A percentile compares a stretch with the other conserved stretches of the same genome.
phyloP scores from a whole-genome alignment of 2,797 vertebrate genomes.

The Caiman crocodilus region DNA sequence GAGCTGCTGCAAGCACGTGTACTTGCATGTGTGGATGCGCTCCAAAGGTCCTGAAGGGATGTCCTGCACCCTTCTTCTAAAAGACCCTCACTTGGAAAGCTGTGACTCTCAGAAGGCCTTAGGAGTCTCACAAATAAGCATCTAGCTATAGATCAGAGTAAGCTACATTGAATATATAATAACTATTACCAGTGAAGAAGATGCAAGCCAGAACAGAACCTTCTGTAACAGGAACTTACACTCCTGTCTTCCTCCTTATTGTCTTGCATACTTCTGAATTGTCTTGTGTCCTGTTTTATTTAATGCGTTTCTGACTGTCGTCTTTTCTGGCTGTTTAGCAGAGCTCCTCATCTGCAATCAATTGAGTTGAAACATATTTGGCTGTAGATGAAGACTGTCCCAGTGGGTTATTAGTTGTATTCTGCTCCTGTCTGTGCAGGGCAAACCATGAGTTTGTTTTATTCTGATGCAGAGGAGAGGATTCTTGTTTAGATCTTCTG shows the following conservation, averaged over 20 bases:
- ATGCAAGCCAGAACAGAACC: neutral
- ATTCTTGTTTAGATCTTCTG: neutral
- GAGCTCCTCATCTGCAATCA: neutral
- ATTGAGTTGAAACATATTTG: neutral
- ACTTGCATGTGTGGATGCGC: no score
- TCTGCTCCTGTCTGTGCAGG: neutral
- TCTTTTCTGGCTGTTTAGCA: neutral
- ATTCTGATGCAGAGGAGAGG: neutral
- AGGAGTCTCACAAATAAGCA: no score
- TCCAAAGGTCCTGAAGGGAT: no score
- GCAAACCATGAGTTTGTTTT: neutral
- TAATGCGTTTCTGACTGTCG: neutral
- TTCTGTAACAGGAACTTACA: neutral
- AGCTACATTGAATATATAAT: neutral
- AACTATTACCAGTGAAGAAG: neutral
- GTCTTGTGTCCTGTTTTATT: accelerated
- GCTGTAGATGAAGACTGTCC: neutral
- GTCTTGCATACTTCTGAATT: neutral
- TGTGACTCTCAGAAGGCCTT: no score
- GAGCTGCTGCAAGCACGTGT: no score
- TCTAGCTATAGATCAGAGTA: neutral
- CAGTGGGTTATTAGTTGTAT: neutral
- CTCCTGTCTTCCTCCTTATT: neutral
- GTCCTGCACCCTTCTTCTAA: no score
- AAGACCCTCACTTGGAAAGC: no score